Evolutionary conservation across 2,113 vertebrate species (phyloP), one percentile per base, ranked within the genome.

Genomic region (Rostratula benghalensis): DNA sequence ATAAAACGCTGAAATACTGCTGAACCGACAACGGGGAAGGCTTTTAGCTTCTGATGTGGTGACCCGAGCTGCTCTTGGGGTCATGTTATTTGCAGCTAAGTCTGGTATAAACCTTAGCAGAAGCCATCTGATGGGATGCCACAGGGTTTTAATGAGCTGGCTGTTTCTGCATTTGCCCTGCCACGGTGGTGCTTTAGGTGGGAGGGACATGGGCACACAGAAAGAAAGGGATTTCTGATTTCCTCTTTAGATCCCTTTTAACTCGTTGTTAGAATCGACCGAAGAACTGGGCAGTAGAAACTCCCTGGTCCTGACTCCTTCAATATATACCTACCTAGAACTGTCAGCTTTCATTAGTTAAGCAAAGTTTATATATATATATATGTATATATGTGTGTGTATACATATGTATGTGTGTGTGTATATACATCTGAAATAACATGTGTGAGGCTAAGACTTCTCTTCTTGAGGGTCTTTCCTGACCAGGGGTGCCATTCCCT

Each of bases 241-340:
- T 23, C n/a, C 24, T 50, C 59, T 77, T 48, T 5, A 28, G 31
- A 21, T 48, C 31, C 11, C 2, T 48, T 43, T 81, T 35, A 25
- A 18, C 39, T 43, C 7, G 0, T 33, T 4, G 2, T 13, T 39
- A 43, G 51, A 51, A 27, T 27, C 14, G 18, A 10, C 48, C 45
- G 21, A n/a, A 20, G 17, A 13, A 4, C 5, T 3, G n/a, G 33
- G 27, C 37, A 9, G 1, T 3, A 48, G 45, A 4, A 64, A 2
- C 16, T 3, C 11, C 73, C 69, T 41, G 35, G 10, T 21, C 19
- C 48, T 15, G 31, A 3, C 14, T 57, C 46, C 20, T 54, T 33
- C 35, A 3, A 3, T 13, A 5, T 13, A 5, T 27, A 10, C 33
- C 0, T 4, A 1, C 43, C 28, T 7, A 20, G 1, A 16, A 0